Conservation (phyloP, 2,113 vertebrate species). For the Bufo bufo region DNA sequence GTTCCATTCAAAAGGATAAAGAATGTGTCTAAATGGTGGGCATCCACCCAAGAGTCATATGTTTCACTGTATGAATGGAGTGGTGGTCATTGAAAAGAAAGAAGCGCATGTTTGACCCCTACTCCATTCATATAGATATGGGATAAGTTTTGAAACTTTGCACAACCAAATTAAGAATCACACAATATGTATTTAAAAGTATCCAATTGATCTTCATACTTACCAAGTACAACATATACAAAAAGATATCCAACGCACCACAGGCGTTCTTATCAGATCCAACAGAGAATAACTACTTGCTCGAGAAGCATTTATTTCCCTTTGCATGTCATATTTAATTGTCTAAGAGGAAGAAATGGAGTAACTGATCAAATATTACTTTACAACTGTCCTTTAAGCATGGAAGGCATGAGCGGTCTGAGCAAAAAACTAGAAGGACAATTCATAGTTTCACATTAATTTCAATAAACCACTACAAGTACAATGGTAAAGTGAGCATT, state of each 20-base stretch:
- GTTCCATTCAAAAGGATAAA: no score
- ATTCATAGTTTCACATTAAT: neutral
- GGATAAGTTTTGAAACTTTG: no score
- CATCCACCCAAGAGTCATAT: no score
- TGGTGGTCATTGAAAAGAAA: no score
- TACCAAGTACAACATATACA: slow-evolving; percentile 76
- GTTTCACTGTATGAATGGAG: no score
- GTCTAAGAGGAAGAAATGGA: slow-evolving; percentile 65
- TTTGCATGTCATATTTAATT: slow-evolving; percentile 76
- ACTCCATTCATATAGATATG: no score
- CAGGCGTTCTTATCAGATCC: slow-evolving; percentile 73
- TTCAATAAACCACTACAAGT: no score
- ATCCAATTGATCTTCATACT: neutral
- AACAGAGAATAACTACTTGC: slow-evolving; percentile 63
- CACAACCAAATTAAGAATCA: no score
- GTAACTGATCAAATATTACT: neutral
- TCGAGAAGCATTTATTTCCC: slow-evolving; percentile 70
- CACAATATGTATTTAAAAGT: no score
- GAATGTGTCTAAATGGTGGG: no score
- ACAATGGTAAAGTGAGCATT: no score
- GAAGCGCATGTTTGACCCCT: no score
- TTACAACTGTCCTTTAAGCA: neutral
- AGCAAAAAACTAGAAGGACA: neutral
- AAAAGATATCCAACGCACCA: slow-evolving; percentile 71
- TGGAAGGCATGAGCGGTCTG: neutral